A percentile compares a stretch with the other conserved stretches of the same genome.
These are phyloP conservation scores for Leucozona laternaria DNA, from an alignment of 2,888 invertebrate genomes.

Conservation along the genomic window DNA sequence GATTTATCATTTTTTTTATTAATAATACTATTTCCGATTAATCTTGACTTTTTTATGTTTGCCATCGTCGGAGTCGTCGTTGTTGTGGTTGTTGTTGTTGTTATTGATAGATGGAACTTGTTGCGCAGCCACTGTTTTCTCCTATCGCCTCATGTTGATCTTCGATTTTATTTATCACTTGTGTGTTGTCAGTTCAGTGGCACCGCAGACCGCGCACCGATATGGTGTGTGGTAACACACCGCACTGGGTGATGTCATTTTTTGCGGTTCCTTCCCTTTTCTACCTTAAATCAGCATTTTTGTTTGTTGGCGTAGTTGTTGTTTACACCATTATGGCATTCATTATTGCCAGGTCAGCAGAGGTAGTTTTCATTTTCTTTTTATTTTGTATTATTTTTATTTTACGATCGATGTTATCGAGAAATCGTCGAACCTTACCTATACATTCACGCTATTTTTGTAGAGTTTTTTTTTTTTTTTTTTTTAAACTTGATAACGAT, in stretches of 20 bases:
- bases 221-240: slow-evolving; percentile 1
- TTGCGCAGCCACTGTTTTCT: slow-evolving; percentile 30
- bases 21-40: slow-evolving; percentile 33
- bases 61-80: too few relatives aligned
- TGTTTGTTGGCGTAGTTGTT: slow-evolving; percentile 4
- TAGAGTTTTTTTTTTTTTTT: not conserved
- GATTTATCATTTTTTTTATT: slow-evolving; percentile 6
- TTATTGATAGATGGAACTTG: slow-evolving; percentile 50
- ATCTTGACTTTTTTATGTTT: not conserved
- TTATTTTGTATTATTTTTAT: not conserved
- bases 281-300: slow-evolving; percentile 31
- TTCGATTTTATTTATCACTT: slow-evolving; percentile 18
- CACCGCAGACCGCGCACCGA: not conserved
- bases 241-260: slow-evolving; percentile 59
- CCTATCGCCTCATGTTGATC: slow-evolving; percentile 26
- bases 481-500: slow-evolving; percentile 14
- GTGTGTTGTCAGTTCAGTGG: slow-evolving; percentile 24
- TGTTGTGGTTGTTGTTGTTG: not conserved
- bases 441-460: not conserved
- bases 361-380: not conserved
- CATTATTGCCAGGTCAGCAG: slow-evolving; percentile 9
- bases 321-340: not conserved
- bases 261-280: slow-evolving; percentile 12
- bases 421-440: not conserved
- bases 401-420: slow-evolving; percentile 38